Conservation (phyloP, 2,888 invertebrate species). For the Enoplolaimus lenunculus region DNA sequence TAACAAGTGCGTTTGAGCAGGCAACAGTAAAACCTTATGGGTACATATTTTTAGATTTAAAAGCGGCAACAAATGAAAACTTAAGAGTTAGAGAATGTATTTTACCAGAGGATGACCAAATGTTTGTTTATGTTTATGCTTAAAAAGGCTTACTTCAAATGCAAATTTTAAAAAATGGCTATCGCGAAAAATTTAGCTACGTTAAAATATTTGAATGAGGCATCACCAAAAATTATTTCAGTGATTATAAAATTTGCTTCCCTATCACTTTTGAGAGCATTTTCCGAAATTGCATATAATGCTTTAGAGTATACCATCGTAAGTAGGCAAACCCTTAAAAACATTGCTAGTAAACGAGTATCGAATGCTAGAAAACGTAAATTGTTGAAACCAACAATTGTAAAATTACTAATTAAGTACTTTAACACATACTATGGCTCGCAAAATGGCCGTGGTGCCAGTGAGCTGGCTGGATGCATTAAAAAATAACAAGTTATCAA, state of each 20-base stretch:
- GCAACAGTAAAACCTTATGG: constrained; percentile 4
- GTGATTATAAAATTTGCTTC: neutral
- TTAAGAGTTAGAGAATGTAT: neutral
- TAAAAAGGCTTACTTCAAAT: neutral
- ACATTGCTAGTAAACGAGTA: neutral
- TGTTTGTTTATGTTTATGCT: neutral
- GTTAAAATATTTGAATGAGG: neutral
- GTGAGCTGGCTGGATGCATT: neutral
- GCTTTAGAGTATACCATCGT: neutral
- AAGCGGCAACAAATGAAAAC: neutral
- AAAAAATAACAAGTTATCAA: neutral
- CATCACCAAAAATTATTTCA: neutral
- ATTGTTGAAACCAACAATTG: neutral
- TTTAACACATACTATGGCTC: neutral
- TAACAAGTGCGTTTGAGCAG: constrained; percentile 7
- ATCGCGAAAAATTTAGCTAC: neutral
- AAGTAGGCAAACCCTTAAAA: neutral
- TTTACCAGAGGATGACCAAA: neutral
- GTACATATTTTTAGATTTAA: constrained; percentile 10
- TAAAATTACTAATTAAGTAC: neutral
- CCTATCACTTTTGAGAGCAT: neutral
- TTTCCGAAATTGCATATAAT: neutral
- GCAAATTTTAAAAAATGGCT: neutral
- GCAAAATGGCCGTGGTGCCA: neutral
- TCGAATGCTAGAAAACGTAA: neutral